phyloP scores from a whole-genome alignment of 2,113 vertebrate genomes.

The Peromyscus californicus region DNA sequence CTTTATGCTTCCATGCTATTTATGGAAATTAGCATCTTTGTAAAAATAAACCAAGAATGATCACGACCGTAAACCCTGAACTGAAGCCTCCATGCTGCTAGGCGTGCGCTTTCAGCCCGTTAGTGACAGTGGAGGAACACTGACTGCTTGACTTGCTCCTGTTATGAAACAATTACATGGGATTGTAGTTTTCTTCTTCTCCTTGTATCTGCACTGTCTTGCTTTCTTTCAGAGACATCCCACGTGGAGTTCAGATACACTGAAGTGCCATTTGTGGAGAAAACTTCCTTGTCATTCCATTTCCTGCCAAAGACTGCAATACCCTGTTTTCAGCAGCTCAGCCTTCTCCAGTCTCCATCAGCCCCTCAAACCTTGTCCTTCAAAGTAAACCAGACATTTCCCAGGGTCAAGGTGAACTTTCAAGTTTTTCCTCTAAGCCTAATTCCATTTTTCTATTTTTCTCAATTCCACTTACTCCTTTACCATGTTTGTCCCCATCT shows the following conservation, averaged over 20 bases:
- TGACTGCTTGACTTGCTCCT: neutral
- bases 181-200: neutral
- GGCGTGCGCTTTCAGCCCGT: neutral
- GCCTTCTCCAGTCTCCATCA: neutral
- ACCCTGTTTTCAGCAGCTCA: neutral
- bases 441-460: neutral
- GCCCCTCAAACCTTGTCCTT: neutral
- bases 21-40: slow-evolving; percentile 82
- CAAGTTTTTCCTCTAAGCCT: neutral
- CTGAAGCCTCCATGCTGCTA: slow-evolving; percentile 67
- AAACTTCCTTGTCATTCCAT: neutral
- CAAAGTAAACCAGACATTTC: neutral
- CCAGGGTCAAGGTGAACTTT: neutral
- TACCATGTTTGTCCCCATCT: neutral
- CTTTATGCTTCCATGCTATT: slow-evolving; percentile 79
- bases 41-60: slow-evolving; percentile 78
- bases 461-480: neutral
- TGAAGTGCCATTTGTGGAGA: neutral
- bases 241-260: neutral
- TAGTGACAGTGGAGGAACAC: neutral
- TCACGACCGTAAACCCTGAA: slow-evolving; percentile 60
- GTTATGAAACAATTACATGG: neutral
- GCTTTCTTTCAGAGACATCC: slow-evolving; percentile 37
- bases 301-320: neutral
- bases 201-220: neutral